A percentile compares a stretch with the other conserved stretches of the same genome.
Evolutionary conservation across 2,797 vertebrate species (phyloP).

Genomic region (Diceros bicornis): DNA sequence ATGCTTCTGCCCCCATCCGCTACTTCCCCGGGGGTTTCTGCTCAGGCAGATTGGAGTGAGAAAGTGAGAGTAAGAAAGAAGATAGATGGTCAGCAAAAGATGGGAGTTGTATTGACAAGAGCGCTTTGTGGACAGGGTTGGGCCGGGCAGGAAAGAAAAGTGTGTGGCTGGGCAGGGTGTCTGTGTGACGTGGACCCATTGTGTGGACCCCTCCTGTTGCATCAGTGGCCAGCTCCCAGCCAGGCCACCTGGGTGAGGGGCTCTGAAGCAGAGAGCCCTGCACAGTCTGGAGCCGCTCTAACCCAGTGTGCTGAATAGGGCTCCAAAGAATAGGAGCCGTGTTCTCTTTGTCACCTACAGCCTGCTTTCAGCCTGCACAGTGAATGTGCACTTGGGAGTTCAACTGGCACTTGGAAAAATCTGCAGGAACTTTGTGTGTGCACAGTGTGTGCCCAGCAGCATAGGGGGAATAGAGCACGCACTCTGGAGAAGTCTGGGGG

Average conservation of each 20-base stretch:
- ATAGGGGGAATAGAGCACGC: accelerated
- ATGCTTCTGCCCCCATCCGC: not conserved
- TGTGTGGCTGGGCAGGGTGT: not conserved
- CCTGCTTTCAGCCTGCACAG: constrained; percentile 65
- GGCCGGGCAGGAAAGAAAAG: not conserved
- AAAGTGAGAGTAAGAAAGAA: constrained; percentile 31
- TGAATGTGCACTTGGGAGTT: constrained; percentile 73
- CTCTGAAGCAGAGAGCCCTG: constrained; percentile 65
- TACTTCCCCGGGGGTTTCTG: constrained; percentile 30
- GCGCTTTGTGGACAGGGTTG: not conserved
- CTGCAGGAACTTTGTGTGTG: constrained; percentile 63
- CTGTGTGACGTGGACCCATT: not conserved
- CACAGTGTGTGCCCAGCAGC: not conserved
- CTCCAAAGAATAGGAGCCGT: constrained; percentile 71
- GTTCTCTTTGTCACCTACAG: constrained; percentile 63
- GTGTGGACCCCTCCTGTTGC: not conserved
- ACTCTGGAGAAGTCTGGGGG: not conserved
- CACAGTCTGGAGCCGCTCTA: constrained; percentile 71
- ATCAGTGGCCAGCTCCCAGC: constrained; percentile 57
- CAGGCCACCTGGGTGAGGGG: constrained; percentile 51
- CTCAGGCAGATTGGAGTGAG: constrained; percentile 49
- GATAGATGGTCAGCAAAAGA: not conserved
- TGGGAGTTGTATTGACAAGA: constrained; percentile 43
- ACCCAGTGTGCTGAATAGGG: constrained; percentile 68
- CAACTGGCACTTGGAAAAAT: constrained; percentile 78